Evolutionary conservation across 2,113 vertebrate genomes (phyloP).

Genomic region (Microtus oregoni): DNA sequence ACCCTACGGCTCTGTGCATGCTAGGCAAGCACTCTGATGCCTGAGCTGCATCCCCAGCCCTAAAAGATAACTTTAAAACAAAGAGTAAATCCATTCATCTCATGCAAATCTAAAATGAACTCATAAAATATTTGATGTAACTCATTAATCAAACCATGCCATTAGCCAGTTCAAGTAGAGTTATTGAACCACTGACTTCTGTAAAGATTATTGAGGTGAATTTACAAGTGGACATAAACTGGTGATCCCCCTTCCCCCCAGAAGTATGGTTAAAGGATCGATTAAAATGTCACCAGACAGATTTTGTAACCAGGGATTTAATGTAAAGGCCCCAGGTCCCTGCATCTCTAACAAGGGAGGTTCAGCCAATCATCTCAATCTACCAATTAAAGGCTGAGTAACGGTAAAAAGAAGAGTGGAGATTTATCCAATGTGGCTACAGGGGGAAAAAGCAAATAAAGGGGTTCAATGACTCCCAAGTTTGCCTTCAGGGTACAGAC

Average conservation of each 20-base stretch:
- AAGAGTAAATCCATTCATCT: constrained; percentile 8
- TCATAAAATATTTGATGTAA: constrained; percentile 47
- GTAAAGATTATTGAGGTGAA: constrained; percentile 37
- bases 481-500: neutral
- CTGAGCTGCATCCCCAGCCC: neutral
- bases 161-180: constrained; percentile 9
- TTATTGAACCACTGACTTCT: constrained; percentile 31
- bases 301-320: neutral
- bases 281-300: neutral
- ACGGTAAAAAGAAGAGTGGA: neutral
- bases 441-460: neutral
- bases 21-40: neutral
- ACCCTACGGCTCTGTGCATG: neutral
- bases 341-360: neutral
- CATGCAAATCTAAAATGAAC: constrained; percentile 42
- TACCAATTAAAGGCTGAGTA: neutral
- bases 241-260: neutral
- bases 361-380: neutral
- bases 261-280: neutral
- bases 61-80: constrained; percentile 28
- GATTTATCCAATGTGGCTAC: neutral
- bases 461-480: neutral
- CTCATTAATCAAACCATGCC: constrained; percentile 14
- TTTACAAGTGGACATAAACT: constrained; percentile 43
- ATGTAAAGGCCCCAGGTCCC: neutral